A percentile compares a stretch with the other conserved stretches of the same genome.
phyloP scores from a whole-genome alignment of 2,113 vertebrate species.

The Oryzias celebensis region DNA sequence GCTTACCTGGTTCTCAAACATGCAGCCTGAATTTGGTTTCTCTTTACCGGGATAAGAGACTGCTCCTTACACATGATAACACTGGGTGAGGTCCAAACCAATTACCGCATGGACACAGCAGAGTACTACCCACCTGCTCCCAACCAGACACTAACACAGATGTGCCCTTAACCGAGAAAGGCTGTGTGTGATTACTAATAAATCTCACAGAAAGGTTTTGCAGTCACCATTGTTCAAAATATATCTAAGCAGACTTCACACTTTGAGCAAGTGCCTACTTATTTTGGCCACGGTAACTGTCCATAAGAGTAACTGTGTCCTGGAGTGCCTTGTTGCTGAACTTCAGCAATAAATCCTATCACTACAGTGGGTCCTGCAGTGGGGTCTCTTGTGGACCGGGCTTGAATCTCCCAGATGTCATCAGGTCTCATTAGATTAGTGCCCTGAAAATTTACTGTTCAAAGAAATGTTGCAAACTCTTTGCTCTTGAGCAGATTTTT shows the following conservation, averaged over 20 bases:
- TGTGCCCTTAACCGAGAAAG: neutral
- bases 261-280: neutral
- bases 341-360: neutral
- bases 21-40: slow-evolving; percentile 14
- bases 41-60: slow-evolving; percentile 18
- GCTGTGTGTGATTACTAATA: slow-evolving; percentile 3
- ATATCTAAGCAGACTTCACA: slow-evolving; percentile 22
- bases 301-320: neutral
- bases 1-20: slow-evolving; percentile 11
- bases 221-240: slow-evolving; percentile 4
- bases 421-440: neutral
- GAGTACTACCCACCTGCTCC: slow-evolving; percentile 44
- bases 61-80: neutral
- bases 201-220: slow-evolving; percentile 10
- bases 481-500: neutral
- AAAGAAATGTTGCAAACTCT: neutral
- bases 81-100: slow-evolving; percentile 37
- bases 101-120: slow-evolving; percentile 36
- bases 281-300: slow-evolving; percentile 19
- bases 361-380: neutral
- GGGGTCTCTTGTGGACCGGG: neutral
- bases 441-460: neutral
- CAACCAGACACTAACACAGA: slow-evolving; percentile 23
- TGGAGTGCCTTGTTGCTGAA: neutral
- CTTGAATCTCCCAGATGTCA: neutral